Conservation (phyloP, 2,797 vertebrate species). For the Selene dorsalis region DNA sequence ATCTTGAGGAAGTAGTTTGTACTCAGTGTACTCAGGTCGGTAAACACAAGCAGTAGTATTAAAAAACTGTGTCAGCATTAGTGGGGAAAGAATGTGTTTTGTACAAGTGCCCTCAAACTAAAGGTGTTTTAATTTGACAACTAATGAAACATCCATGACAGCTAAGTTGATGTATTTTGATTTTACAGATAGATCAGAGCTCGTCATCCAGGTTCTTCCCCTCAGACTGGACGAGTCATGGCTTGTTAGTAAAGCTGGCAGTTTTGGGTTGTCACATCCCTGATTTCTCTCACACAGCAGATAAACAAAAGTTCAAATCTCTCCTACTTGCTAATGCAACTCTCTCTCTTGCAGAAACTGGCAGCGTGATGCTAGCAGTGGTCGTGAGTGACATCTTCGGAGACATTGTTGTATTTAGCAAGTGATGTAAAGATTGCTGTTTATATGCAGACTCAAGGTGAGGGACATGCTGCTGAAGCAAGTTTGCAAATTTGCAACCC, state of each 20-base stretch:
- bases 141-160: not conserved
- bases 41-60: not conserved
- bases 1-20: slow-evolving; percentile 11
- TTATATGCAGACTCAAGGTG: slow-evolving; percentile 30
- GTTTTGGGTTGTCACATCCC: slow-evolving; percentile 8
- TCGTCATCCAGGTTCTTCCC: slow-evolving; percentile 13
- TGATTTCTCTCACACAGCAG: slow-evolving; percentile 10
- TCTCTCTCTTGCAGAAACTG: not conserved
- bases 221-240: slow-evolving; percentile 12
- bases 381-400: slow-evolving; percentile 10
- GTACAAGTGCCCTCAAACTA: not conserved
- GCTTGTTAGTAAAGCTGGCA: slow-evolving; percentile 25
- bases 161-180: slow-evolving; percentile 16
- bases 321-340: not conserved
- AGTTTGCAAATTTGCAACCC: slow-evolving; percentile 14
- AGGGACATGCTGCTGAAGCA: slow-evolving; percentile 15
- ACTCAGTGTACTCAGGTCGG: not conserved
- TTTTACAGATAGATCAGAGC: slow-evolving; percentile 13
- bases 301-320: slow-evolving; percentile 10
- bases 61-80: not conserved
- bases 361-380: not conserved
- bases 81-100: not conserved
- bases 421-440: slow-evolving; percentile 20
- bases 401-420: slow-evolving; percentile 12
- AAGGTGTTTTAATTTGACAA: not conserved